These are phyloP conservation scores for Atractosteus spatula DNA, from an alignment of 2,113 vertebrate genomes.

Conservation along the genomic window DNA sequence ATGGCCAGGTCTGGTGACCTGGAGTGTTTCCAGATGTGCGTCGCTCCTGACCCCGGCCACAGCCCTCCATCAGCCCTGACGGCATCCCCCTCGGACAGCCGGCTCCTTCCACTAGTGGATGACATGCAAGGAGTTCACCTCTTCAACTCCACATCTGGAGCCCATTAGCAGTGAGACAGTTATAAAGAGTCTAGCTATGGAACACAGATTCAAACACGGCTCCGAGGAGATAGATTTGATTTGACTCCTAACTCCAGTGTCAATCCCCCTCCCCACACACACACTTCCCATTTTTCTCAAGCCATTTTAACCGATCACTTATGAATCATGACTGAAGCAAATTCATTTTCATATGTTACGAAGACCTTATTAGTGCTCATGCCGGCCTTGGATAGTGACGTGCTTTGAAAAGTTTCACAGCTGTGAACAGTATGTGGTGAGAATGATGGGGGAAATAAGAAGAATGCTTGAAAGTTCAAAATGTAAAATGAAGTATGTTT, in stretches of 20 bases:
- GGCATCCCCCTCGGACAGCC: conserved; percentile 62
- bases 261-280: conserved; percentile 1
- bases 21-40: conserved; percentile 76
- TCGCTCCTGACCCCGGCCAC: conserved; percentile 42
- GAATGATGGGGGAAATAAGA: conserved; percentile 45
- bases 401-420: conserved; percentile 55
- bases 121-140: conserved; percentile 58
- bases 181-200: conserved; percentile 42
- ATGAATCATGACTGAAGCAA: conserved; percentile 28
- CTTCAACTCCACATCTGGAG: conserved; percentile 70
- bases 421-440: conserved; percentile 63
- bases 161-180: conserved; percentile 72
- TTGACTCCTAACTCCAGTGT: not conserved
- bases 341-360: conserved; percentile 48
- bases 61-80: conserved; percentile 70
- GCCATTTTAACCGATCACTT: conserved; percentile 31
- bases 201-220: not conserved
- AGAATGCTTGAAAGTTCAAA: conserved; percentile 45
- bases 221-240: not conserved
- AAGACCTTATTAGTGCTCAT: conserved; percentile 57
- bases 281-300: conserved; percentile 11
- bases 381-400: conserved; percentile 46
- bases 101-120: conserved; percentile 57
- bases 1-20: conserved; percentile 60
- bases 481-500: not conserved